phyloP scores from a whole-genome alignment of 2,113 vertebrate genomes.

The Taurulus bubalis region DNA sequence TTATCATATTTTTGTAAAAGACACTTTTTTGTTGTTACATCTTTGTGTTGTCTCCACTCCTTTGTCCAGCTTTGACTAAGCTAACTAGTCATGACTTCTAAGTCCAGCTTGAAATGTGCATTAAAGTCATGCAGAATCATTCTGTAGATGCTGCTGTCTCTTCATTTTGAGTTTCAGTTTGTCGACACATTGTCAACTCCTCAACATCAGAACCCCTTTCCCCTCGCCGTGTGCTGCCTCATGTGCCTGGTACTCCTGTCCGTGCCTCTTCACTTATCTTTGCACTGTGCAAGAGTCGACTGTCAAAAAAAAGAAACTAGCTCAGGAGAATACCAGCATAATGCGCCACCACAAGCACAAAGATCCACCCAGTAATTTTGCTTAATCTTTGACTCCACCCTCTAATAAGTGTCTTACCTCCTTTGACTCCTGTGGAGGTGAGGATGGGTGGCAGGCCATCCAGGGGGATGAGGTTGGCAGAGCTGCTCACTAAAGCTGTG shows the following conservation, averaged over 20 bases:
- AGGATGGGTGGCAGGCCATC: slow-evolving; percentile 97
- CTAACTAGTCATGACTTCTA: not conserved
- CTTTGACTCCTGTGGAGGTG: slow-evolving; percentile 98
- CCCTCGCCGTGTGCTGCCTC: not conserved
- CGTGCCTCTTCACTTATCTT: not conserved
- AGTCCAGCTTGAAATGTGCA: not conserved
- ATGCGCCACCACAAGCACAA: not conserved
- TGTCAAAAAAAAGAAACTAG: not conserved
- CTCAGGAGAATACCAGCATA: not conserved
- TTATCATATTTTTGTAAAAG: too few species aligned
- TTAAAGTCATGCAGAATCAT: not conserved
- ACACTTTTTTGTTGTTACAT: too few species aligned
- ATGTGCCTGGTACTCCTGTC: not conserved
- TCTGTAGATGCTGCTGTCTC: slow-evolving; percentile 1
- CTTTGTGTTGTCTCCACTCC: not conserved
- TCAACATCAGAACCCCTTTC: not conserved
- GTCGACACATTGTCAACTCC: not conserved
- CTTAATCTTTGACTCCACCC: not conserved
- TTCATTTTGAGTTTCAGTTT: not conserved
- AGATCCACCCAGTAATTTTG: not conserved
- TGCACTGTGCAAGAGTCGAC: not conserved
- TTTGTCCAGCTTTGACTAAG: not conserved
- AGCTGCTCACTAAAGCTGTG: slow-evolving; percentile 91
- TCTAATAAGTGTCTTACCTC: slow-evolving; percentile 83
- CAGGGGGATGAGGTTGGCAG: slow-evolving; percentile 93